Conservation (phyloP, 2,888 invertebrate genomes). For the Ceriagrion tenellum region DNA sequence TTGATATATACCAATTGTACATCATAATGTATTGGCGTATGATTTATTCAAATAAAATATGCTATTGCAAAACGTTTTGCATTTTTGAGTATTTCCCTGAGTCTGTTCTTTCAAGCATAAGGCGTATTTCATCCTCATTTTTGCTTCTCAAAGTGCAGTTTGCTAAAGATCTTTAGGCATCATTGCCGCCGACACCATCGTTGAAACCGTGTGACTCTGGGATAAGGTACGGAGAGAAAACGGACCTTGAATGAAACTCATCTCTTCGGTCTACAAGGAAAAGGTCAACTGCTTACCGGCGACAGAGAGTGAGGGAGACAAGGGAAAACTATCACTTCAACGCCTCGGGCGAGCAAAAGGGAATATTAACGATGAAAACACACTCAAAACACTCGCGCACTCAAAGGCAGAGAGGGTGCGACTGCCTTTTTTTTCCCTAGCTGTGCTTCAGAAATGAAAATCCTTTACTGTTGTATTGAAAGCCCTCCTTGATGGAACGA, state of each 20-base stretch:
- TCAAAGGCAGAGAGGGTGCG: slow-evolving; percentile 13
- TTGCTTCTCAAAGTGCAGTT: background rate
- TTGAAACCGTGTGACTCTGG: background rate
- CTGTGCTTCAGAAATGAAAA: slow-evolving; percentile 43
- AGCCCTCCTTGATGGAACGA: background rate
- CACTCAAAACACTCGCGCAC: slow-evolving; percentile 24
- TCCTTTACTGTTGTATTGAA: slow-evolving; percentile 29
- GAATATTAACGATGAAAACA: slow-evolving; percentile 29
- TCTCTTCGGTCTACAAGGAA: background rate
- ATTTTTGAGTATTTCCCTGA: background rate
- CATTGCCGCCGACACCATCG: background rate
- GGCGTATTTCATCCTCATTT: no score
- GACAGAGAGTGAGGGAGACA: background rate
- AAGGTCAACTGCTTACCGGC: background rate
- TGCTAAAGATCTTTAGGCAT: background rate
- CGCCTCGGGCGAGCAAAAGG: slow-evolving; percentile 16
- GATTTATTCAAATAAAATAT: no score
- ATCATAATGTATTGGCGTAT: no score
- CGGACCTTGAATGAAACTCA: background rate
- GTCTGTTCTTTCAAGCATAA: no score
- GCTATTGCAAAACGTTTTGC: background rate
- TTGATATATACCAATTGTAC: no score
- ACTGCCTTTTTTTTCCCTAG: slow-evolving; percentile 28
- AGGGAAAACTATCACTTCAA: background rate
- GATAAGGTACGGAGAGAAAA: background rate